phyloP scores from a whole-genome alignment of 2,797 vertebrate genomes.

The Gallinago stenura region DNA sequence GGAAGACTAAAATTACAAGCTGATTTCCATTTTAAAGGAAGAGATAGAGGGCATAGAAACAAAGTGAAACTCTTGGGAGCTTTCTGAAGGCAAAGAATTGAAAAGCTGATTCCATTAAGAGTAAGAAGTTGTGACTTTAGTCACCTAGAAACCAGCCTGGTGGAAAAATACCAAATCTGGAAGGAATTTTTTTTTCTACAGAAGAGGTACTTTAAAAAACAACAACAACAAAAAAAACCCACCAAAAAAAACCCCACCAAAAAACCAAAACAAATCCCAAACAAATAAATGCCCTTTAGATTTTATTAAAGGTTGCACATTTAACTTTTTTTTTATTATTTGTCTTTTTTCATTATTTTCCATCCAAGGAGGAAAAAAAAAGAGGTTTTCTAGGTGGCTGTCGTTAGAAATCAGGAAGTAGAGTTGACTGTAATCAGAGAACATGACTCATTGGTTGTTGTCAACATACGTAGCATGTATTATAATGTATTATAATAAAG shows the following conservation, averaged over 20 bases:
- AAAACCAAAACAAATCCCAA: not conserved
- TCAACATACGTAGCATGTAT: not conserved
- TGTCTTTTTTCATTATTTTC: not conserved
- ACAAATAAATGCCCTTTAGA: not conserved
- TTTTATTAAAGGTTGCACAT: not conserved
- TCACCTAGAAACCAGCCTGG: not conserved
- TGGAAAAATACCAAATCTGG: not conserved
- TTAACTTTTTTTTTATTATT: not conserved
- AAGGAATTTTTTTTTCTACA: not conserved
- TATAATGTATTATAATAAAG: not conserved
- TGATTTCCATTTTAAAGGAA: slow-evolving; percentile 36
- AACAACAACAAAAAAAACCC: not conserved
- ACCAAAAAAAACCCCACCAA: not conserved
- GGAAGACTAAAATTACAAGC: not conserved
- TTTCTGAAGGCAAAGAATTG: not conserved
- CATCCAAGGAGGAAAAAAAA: not conserved
- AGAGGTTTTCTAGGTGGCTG: not conserved
- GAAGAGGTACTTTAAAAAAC: not conserved
- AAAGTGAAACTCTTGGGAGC: not conserved
- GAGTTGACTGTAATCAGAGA: not conserved
- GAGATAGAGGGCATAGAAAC: not conserved
- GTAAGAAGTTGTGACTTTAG: not conserved
- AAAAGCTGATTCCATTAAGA: not conserved
- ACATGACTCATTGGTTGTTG: not conserved
- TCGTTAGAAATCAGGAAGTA: not conserved